Conservation (phyloP, 1,140 invertebrate species). For the Drosophila obscura region DNA sequence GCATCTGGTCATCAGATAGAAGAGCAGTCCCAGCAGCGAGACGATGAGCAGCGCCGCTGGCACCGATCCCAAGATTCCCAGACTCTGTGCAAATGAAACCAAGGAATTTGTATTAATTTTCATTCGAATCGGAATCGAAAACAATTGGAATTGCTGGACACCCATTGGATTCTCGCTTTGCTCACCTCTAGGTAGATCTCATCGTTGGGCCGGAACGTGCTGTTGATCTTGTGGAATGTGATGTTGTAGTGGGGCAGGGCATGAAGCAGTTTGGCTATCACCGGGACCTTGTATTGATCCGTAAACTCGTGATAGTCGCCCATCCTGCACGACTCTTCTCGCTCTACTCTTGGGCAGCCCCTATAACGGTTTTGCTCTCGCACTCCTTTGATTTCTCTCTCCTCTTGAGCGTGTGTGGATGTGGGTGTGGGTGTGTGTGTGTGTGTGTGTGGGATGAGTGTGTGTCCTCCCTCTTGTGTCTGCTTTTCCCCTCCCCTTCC, state of each 20-base stretch:
- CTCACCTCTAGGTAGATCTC: slow-evolving; percentile 95
- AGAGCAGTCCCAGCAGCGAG: slow-evolving; percentile 93
- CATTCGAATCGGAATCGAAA: no score
- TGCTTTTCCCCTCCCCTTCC: slow-evolving; percentile 7
- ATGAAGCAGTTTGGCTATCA: slow-evolving; percentile 93
- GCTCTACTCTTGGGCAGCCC: neutral
- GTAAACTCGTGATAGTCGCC: slow-evolving; percentile 84
- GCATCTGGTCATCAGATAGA: slow-evolving; percentile 96
- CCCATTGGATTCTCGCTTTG: neutral
- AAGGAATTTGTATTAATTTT: no score
- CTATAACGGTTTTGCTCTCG: neutral
- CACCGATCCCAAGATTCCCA: slow-evolving; percentile 95
- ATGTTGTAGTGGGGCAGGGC: slow-evolving; percentile 94
- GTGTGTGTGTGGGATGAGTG: slow-evolving; percentile 9
- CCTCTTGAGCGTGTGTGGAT: slow-evolving; percentile 2
- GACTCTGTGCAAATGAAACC: slow-evolving; percentile 86
- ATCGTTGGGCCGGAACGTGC: slow-evolving; percentile 94
- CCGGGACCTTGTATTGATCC: slow-evolving; percentile 91
- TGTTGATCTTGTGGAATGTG: slow-evolving; percentile 93
- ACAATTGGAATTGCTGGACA: no score
- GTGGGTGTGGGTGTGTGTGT: slow-evolving; percentile 7
- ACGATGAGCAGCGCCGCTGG: slow-evolving; percentile 95
- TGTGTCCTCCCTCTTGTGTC: slow-evolving; percentile 12
- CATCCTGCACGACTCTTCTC: slow-evolving; percentile 55
- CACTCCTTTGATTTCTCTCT: neutral